A percentile compares a stretch with the other conserved stretches of the same genome.
Conservation (phyloP, 1,140 invertebrate species). For the Babylonia areolata region DNA sequence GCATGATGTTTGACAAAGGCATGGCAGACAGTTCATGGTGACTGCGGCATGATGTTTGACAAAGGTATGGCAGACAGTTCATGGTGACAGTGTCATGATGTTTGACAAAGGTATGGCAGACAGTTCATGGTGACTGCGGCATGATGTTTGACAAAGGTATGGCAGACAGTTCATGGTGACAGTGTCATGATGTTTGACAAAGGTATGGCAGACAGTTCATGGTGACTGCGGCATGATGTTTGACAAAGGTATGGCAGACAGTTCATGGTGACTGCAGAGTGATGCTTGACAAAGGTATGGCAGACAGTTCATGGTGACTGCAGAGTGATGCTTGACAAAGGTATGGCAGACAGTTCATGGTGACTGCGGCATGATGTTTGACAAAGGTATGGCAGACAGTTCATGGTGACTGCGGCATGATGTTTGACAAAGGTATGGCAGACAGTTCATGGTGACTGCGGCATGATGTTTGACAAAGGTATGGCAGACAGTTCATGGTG, state of each 20-base stretch:
- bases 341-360: constrained; percentile 33
- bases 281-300: background rate
- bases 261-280: background rate
- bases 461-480: too few relatives aligned
- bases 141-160: constrained; percentile 87
- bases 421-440: constrained; percentile 89
- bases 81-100: background rate
- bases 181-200: background rate
- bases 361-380: constrained; percentile 81
- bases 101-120: background rate
- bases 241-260: constrained; percentile 74
- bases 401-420: too few relatives aligned
- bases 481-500: too few relatives aligned
- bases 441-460: too few relatives aligned
- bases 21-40: background rate
- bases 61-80: background rate
- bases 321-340: background rate
- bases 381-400: constrained; percentile 90
- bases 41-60: background rate
- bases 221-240: background rate
- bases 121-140: constrained; percentile 58
- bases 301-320: background rate
- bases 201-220: background rate
- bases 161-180: constrained; percentile 74
- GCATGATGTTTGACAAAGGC: too few relatives aligned